Conservation (phyloP, 2,113 vertebrate genomes). For the Phalacrocorax carbo region DNA sequence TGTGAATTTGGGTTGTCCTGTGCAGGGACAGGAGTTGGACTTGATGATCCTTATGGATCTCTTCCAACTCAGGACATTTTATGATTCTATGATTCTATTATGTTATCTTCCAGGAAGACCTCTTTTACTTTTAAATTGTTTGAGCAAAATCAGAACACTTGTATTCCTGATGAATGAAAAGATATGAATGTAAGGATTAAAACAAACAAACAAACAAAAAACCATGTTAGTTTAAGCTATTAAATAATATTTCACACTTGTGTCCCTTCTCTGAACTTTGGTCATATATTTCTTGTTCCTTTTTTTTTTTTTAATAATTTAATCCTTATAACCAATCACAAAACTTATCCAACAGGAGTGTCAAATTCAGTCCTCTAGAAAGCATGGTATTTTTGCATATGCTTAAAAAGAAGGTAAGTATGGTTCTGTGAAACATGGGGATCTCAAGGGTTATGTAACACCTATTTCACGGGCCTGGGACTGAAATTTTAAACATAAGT, state of each 20-base stretch:
- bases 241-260: background rate
- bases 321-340: background rate
- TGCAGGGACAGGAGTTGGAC: no score
- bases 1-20: no score
- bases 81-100: no score
- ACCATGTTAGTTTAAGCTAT: fast-evolving
- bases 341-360: background rate
- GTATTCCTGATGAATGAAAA: background rate
- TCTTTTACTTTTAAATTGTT: background rate
- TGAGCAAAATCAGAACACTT: background rate
- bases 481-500: background rate
- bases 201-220: background rate
- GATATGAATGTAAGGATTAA: background rate
- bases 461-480: background rate
- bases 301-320: background rate
- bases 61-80: no score
- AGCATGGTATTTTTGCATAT: background rate
- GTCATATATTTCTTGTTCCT: background rate
- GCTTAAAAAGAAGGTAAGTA: background rate
- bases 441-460: background rate
- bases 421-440: fast-evolving
- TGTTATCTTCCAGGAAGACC: background rate
- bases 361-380: background rate
- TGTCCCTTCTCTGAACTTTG: background rate
- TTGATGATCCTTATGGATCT: no score